Conservation (phyloP, 2,888 invertebrate species). For the Hedychridium roseum region DNA sequence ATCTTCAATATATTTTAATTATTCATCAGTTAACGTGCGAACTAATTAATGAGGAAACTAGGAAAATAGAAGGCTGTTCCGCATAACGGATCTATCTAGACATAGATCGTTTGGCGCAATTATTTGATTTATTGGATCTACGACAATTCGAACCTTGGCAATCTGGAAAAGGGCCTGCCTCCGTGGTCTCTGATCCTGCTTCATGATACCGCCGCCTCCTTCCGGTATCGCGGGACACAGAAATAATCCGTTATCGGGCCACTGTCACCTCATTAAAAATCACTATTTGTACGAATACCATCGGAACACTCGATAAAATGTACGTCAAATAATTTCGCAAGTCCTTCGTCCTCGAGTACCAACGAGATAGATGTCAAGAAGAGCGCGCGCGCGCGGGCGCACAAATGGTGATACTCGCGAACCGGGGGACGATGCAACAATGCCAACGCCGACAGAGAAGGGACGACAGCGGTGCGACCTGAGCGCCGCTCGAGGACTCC, state of each 20-base stretch:
- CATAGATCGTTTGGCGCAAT: too few relatives aligned
- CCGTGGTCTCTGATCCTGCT: constrained; percentile 53
- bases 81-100: too few relatives aligned
- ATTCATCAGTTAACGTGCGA: constrained; percentile 25
- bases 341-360: too few relatives aligned
- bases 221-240: background rate
- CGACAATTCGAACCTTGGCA: constrained; percentile 71
- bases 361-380: too few relatives aligned
- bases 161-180: constrained; percentile 74
- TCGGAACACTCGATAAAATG: too few relatives aligned
- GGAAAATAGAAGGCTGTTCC: too few relatives aligned
- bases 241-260: too few relatives aligned
- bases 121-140: too few relatives aligned
- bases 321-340: too few relatives aligned
- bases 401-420: constrained; percentile 38
- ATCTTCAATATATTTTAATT: constrained; percentile 46
- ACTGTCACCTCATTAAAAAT: too few relatives aligned
- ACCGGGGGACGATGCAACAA: constrained; percentile 60
- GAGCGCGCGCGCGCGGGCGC: constrained; percentile 25
- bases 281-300: too few relatives aligned
- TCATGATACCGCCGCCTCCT: too few relatives aligned
- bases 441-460: constrained; percentile 56
- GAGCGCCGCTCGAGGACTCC: constrained; percentile 50
- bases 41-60: constrained; percentile 40
- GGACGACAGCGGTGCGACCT: constrained; percentile 44